These are phyloP conservation scores for Mastacembelus armatus DNA, from an alignment of 2,797 vertebrate genomes.

Conservation along the genomic window DNA sequence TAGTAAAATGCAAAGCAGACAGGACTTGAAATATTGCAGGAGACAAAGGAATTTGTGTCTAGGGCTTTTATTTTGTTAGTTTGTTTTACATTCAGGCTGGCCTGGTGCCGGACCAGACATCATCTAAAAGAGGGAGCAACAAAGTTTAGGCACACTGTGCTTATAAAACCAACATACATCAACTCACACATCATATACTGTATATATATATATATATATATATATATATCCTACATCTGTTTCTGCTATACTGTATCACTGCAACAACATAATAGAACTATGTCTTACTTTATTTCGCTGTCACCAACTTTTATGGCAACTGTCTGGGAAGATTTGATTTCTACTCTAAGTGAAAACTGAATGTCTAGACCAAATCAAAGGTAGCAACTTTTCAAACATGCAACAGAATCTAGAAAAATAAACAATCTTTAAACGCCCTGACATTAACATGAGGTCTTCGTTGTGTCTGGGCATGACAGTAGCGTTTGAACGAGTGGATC, in stretches of 20 bases:
- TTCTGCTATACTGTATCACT: slow-evolving; percentile 25
- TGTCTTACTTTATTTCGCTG: slow-evolving; percentile 48
- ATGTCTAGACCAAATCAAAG: slow-evolving; percentile 51
- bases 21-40: slow-evolving; percentile 16
- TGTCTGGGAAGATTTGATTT: slow-evolving; percentile 46
- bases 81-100: slow-evolving; percentile 77
- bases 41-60: slow-evolving; percentile 52
- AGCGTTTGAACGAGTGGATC: slow-evolving; percentile 72
- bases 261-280: slow-evolving; percentile 54
- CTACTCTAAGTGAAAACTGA: slow-evolving; percentile 40
- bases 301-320: slow-evolving; percentile 62
- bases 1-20: slow-evolving; percentile 49
- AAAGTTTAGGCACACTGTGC: slow-evolving; percentile 49
- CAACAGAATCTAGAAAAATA: slow-evolving; percentile 73
- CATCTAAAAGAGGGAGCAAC: slow-evolving; percentile 45
- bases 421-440: slow-evolving; percentile 63
- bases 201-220: too few relatives aligned
- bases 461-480: slow-evolving; percentile 67
- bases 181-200: slow-evolving; percentile 45
- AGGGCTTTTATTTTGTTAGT: slow-evolving; percentile 71
- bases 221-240: slow-evolving; percentile 53
- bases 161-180: slow-evolving; percentile 52
- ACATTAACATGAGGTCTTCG: slow-evolving; percentile 63
- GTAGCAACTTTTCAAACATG: slow-evolving; percentile 73
- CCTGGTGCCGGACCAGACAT: slow-evolving; percentile 71